Evolutionary conservation across 2,888 invertebrate genomes (phyloP), one percentile per base, ranked within the genome.

Genomic region (Dasypogon diadema): DNA sequence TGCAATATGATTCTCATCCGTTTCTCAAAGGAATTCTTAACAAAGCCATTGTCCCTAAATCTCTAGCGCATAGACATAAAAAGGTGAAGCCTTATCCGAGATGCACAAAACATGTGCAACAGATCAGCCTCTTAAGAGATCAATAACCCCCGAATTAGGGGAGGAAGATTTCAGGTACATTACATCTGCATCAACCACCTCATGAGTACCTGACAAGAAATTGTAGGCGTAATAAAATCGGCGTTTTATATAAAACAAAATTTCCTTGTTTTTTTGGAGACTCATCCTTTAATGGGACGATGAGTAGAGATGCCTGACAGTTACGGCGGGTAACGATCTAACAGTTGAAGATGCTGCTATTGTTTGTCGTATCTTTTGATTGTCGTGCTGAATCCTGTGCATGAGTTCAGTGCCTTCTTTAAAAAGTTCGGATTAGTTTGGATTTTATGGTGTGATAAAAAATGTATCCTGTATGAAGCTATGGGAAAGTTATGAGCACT

Each of bases 1-100:
- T 37, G 60, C 37, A 60, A 60, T 60, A 60, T 60, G 60, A 60
- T 16, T 60, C 60, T n/a, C 60, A 60, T 60, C 60, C 60, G 60
- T 21, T 60, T 37, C 34, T 18, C 8, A 21, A 37, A 42, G 30
- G 16, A 2, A 34, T 8, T 37, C 60, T 10, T 30, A 58, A 34
- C 30, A 58, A 37, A 12, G 2, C 60, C n/a, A 18, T 34, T 37
- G 37, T 60, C 60, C 60, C 2, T 60, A 60, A 60, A 37, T 60
- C 60, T 37, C 60, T 37, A 37, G 60, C 37, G 60, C 37, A 37
- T 6, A 34, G 18, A 37, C 18, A 42, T 12, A 42, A 2, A 42
- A 42, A 42, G 3, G n/a, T 42, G n/a, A 42, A n/a, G 42, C 8
- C 10, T 42, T 12, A 12, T 42, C 6, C 12, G 8, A 30, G 34